phyloP scores from a whole-genome alignment of 2,113 vertebrate genomes.

The Malurus melanocephalus region DNA sequence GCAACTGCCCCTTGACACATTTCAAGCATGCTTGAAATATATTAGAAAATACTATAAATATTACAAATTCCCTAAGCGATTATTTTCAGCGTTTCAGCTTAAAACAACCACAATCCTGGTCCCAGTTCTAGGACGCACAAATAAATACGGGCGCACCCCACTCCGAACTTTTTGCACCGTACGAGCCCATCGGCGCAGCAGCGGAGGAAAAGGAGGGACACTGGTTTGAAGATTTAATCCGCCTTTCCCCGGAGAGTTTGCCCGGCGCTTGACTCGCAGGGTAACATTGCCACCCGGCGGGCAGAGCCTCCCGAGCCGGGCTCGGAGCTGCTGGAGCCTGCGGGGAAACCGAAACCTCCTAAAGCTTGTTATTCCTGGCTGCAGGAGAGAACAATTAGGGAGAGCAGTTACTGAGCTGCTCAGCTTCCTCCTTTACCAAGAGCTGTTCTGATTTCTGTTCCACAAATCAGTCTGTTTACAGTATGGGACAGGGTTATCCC shows the following conservation, averaged over 20 bases:
- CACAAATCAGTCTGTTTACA: background rate
- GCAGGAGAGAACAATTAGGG: background rate
- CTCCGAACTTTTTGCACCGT: fast-evolving
- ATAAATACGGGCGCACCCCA: fast-evolving
- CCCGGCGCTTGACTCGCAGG: background rate
- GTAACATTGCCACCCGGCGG: slow-evolving; percentile 48
- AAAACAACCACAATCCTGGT: background rate
- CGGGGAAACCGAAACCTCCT: fast-evolving
- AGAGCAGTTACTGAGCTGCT: background rate
- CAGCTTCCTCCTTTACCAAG: fast-evolving
- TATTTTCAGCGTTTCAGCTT: background rate
- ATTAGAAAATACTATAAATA: background rate
- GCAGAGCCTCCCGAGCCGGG: background rate
- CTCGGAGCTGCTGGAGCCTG: background rate
- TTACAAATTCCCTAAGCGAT: background rate
- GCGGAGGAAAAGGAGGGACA: background rate
- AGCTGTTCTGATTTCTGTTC: background rate
- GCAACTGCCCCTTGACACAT: background rate
- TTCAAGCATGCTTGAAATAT: background rate
- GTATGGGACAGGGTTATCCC: background rate
- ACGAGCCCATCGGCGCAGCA: fast-evolving
- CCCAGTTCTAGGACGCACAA: background rate
- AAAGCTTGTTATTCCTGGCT: background rate
- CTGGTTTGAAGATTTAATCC: fast-evolving
- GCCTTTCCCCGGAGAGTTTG: fast-evolving